Base-by-base conservation (phyloP, 2,113 vertebrate species). In the Aramus guarauna region DNA sequence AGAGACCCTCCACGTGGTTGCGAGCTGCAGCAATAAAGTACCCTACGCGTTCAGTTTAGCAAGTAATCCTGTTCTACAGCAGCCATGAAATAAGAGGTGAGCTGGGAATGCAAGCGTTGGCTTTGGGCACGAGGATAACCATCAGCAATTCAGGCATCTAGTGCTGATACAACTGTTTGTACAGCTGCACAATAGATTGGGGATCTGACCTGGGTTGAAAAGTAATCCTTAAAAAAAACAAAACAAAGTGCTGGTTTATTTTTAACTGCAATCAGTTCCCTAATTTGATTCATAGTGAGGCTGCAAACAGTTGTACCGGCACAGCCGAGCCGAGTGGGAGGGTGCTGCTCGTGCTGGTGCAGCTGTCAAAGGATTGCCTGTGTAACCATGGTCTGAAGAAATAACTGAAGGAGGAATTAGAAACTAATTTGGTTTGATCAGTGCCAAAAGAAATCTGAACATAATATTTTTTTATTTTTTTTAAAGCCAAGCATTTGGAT, bases 151-250 rank as follows among this genome's bases (percentile, higher is more conserved):
- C 69, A 69, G 85, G 66, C 94, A 93, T 93, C 90, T 94, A 30
- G 77, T 88, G 74, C 94, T 96, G 87, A 91, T 94, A 90, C 77
- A 94, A 93, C 90, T 96, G 96, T 97, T 96, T 96, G 87, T 96
- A 92, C 96, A 95, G 96, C 93, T 96, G 94, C 74, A 91, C 90
- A 91, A 90, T 90, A 20, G 96, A 68, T 26, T 55, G 58, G 58
- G 56, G 58, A 95, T 94, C 94, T 94, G 93, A 93, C 81, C 94
- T 55, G 82, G 20, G 58, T 11, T 94, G 94, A 58, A 85, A 93
- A 91, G 84, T 94, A 96, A 96, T 96, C 96, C 90, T 82, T 76
- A 75, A 87, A 92, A 95, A 93, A 93, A 94, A 2, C 91, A 92
- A 84, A 89, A 62, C 73, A 52, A 79, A 97, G 78, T 17, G 43